phyloP scores from a whole-genome alignment of 2,113 vertebrate species.

The Oenanthe melanoleuca region DNA sequence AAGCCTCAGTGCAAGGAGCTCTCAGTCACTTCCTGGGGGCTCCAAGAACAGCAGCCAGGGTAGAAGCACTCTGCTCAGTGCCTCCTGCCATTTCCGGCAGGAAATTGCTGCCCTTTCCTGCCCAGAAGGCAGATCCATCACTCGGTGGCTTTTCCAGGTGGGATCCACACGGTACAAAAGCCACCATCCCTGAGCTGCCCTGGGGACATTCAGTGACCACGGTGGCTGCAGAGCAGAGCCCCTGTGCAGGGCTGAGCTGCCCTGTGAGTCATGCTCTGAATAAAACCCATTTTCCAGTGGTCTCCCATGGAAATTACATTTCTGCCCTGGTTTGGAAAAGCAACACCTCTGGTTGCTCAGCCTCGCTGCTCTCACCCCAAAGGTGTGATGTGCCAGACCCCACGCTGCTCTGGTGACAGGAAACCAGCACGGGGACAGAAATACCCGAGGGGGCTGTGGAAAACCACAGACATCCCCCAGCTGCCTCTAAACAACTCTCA shows the following conservation, averaged over 20 bases:
- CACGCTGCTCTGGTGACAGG: not conserved
- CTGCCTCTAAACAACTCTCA: not conserved
- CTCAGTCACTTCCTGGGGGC: not conserved
- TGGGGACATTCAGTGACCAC: not conserved
- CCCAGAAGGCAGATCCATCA: not conserved
- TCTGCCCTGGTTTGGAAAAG: not conserved
- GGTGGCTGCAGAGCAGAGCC: not conserved
- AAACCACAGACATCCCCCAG: not conserved
- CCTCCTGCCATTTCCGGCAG: not conserved
- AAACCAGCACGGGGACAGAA: not conserved
- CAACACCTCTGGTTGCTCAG: not conserved
- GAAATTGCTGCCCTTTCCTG: not conserved
- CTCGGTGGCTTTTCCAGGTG: not conserved
- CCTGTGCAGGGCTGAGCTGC: fast-evolving
- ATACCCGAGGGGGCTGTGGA: not conserved
- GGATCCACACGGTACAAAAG: fast-evolving
- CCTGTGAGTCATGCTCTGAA: not conserved
- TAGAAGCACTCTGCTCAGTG: not conserved
- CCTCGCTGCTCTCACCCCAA: not conserved
- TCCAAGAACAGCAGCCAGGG: not conserved
- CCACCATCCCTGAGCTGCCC: not conserved
- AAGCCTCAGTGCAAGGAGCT: fast-evolving
- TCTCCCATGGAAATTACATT: not conserved
- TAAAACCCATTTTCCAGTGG: not conserved
- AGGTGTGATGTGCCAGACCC: not conserved